Conservation (phyloP, 2,888 invertebrate species). For the Ormyrus nitidulus region DNA sequence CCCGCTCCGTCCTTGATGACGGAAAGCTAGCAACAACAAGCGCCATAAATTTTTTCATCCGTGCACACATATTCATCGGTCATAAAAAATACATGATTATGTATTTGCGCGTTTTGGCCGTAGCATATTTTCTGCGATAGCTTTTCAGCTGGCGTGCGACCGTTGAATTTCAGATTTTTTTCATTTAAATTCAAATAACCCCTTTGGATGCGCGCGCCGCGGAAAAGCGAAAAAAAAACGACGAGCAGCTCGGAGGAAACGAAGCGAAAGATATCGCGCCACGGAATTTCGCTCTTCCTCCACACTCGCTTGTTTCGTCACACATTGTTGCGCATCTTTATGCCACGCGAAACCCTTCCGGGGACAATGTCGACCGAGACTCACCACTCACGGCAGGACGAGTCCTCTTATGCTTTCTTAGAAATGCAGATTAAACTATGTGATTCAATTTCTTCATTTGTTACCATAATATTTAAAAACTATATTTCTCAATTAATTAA, state of each 20-base stretch:
- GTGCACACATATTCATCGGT: conserved; percentile 29
- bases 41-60: conserved; percentile 23
- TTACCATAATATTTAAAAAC: too few species aligned
- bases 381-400: too few species aligned
- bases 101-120: conserved; percentile 13
- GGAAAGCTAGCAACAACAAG: conserved; percentile 7
- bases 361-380: not conserved
- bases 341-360: conserved; percentile 34
- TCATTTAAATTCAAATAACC: conserved; percentile 53
- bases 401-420: too few species aligned
- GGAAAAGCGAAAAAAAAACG: conserved; percentile 6
- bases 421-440: too few species aligned
- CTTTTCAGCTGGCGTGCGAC: conserved; percentile 22
- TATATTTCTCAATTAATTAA: too few species aligned
- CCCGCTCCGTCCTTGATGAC: conserved; percentile 10
- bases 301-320: conserved; percentile 39
- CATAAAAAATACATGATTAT: conserved; percentile 49
- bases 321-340: conserved; percentile 50
- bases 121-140: conserved; percentile 45
- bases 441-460: too few species aligned
- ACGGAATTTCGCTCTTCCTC: conserved; percentile 28
- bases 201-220: conserved; percentile 2
- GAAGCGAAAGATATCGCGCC: conserved; percentile 47
- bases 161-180: conserved; percentile 51
- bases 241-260: conserved; percentile 19